These are phyloP conservation scores for Arrhopalites spinosus DNA, from an alignment of 2,888 invertebrate genomes.

Conservation along the genomic window DNA sequence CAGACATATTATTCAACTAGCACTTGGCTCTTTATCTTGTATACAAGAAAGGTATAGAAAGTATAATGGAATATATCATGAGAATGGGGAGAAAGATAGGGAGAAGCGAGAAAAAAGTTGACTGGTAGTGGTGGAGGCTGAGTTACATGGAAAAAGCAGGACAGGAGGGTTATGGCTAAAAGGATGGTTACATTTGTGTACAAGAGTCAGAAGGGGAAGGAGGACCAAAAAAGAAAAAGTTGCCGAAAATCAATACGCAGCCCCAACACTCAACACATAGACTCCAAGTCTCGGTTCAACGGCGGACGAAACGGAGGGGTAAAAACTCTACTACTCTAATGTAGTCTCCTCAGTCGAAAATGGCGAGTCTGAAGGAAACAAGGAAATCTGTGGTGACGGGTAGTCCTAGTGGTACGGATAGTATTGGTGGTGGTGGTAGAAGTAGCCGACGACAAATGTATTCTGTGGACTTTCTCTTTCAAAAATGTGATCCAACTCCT, in stretches of 20 bases:
- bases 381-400: constrained; percentile 6
- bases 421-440: too few relatives aligned
- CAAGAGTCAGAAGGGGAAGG: neutral
- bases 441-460: too few relatives aligned
- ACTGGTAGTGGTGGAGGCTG: neutral
- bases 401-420: too few relatives aligned
- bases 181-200: neutral
- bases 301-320: neutral
- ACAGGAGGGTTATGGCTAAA: neutral
- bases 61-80: neutral
- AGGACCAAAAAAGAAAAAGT: neutral
- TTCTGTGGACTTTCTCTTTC: constrained; percentile 41
- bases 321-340: neutral
- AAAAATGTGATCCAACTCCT: constrained; percentile 69
- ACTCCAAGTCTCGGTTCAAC: neutral
- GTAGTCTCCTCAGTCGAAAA: constrained; percentile 5
- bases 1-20: too few relatives aligned
- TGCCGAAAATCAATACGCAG: constrained; percentile 26
- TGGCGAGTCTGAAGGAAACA: constrained; percentile 20
- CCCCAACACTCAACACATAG: neutral
- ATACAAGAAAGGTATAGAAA: neutral
- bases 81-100: neutral
- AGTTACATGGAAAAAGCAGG: neutral
- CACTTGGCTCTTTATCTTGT: neutral
- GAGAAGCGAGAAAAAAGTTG: neutral